These are phyloP conservation scores for Mus caroli DNA, from an alignment of 2,797 vertebrate genomes.

Conservation along the genomic window DNA sequence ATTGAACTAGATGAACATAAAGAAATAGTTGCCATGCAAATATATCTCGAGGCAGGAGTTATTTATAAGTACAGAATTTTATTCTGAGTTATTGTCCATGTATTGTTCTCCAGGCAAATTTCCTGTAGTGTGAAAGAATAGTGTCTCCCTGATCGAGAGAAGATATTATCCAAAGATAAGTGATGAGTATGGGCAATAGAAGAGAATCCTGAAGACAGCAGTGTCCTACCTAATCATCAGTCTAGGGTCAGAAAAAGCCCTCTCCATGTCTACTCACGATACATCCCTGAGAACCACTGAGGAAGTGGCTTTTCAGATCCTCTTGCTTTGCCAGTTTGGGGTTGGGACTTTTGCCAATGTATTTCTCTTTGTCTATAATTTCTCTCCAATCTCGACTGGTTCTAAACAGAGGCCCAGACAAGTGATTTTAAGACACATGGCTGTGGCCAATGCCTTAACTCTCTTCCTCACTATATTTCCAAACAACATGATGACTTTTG, in stretches of 20 bases:
- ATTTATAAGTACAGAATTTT: too few relatives aligned
- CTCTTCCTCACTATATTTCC: background rate
- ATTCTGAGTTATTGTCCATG: background rate
- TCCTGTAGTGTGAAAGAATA: background rate
- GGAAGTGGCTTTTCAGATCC: background rate
- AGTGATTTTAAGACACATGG: background rate
- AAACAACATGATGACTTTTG: background rate
- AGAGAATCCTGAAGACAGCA: background rate
- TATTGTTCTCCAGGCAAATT: background rate
- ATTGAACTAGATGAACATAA: too few relatives aligned
- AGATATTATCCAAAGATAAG: background rate
- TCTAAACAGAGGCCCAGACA: accelerated
- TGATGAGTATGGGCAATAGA: background rate
- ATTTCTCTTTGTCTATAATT: background rate
- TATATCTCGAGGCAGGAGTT: too few relatives aligned
- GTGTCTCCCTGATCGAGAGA: background rate
- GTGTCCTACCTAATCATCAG: background rate
- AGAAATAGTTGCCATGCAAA: too few relatives aligned
- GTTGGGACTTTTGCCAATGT: background rate
- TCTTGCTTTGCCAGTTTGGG: background rate
- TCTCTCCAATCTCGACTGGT: background rate
- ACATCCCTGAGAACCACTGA: background rate
- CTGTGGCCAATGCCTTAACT: background rate
- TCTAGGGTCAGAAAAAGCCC: too few relatives aligned
- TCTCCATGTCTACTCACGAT: background rate